These are phyloP conservation scores for Melanotaenia pygmaea DNA, from an alignment of 2,797 vertebrate genomes.

Conservation along the genomic window DNA sequence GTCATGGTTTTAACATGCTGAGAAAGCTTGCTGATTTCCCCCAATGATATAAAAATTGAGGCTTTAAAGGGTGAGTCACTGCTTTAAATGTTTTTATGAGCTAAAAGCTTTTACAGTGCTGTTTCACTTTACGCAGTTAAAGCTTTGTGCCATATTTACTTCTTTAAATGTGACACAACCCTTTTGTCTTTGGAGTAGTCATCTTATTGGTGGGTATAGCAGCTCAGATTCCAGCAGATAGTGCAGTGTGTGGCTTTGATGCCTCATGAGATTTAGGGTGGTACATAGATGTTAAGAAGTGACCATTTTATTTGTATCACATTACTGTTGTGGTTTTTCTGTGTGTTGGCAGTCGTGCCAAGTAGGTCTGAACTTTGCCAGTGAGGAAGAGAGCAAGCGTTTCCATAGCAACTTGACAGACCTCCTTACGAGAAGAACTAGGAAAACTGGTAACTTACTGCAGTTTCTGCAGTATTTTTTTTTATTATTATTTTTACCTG, in stretches of 20 bases:
- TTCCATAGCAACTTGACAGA: slow-evolving; percentile 85
- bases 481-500: not conserved
- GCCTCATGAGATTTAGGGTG: not conserved
- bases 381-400: slow-evolving; percentile 92
- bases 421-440: slow-evolving; percentile 85
- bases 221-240: slow-evolving; percentile 42
- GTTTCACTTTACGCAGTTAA: too few species aligned
- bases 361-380: slow-evolving; percentile 97
- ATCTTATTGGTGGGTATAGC: slow-evolving; percentile 18
- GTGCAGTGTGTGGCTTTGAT: slow-evolving; percentile 28
- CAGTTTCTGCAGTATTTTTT: not conserved
- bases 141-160: too few species aligned
- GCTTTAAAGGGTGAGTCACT: too few species aligned
- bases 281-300: not conserved
- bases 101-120: too few species aligned
- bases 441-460: slow-evolving; percentile 87
- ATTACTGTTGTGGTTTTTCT: slow-evolving; percentile 11
- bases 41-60: not conserved
- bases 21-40: too few species aligned
- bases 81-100: too few species aligned
- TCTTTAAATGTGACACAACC: not conserved
- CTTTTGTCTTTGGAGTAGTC: slow-evolving; percentile 38
- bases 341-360: slow-evolving; percentile 82
- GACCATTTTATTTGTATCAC: not conserved
- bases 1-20: too few species aligned